phyloP scores from a whole-genome alignment of 2,888 invertebrate species.

The Brachyopa scutellaris region DNA sequence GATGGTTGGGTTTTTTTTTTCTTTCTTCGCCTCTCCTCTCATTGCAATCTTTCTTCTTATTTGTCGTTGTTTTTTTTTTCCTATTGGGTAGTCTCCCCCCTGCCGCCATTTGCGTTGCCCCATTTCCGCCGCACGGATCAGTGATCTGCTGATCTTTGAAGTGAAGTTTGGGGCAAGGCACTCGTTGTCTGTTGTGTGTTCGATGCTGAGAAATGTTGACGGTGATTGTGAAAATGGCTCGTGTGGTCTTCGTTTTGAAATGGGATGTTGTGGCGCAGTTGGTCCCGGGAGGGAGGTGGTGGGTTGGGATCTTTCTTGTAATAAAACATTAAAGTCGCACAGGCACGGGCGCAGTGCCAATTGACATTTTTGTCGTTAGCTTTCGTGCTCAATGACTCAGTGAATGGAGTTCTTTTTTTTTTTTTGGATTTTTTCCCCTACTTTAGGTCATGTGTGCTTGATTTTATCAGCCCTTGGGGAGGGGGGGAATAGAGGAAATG shows the following conservation, averaged over 20 bases:
- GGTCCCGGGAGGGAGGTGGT: background rate
- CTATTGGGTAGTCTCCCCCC: slow-evolving; percentile 14
- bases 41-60: slow-evolving; percentile 59
- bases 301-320: slow-evolving; percentile 22
- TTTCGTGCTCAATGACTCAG: slow-evolving; percentile 51
- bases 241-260: slow-evolving; percentile 42
- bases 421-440: too few relatives aligned
- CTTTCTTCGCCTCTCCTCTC: background rate
- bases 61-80: slow-evolving; percentile 30
- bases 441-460: slow-evolving; percentile 10
- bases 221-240: slow-evolving; percentile 66
- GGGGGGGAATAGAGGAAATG: too few relatives aligned
- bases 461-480: too few relatives aligned
- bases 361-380: slow-evolving; percentile 54
- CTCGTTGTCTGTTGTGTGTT: slow-evolving; percentile 55
- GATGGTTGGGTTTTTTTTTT: slow-evolving; percentile 34
- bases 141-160: slow-evolving; percentile 66
- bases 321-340: slow-evolving; percentile 36
- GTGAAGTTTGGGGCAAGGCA: slow-evolving; percentile 63
- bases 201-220: slow-evolving; percentile 62
- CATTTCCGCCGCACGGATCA: slow-evolving; percentile 67
- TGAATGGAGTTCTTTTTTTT: slow-evolving; percentile 40
- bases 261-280: slow-evolving; percentile 8
- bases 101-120: slow-evolving; percentile 41
- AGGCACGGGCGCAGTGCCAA: slow-evolving; percentile 55